Evolutionary conservation across 2,797 vertebrate genomes (phyloP), one percentile per base, ranked within the genome.

Genomic region (Perdix hodgsoniae): DNA sequence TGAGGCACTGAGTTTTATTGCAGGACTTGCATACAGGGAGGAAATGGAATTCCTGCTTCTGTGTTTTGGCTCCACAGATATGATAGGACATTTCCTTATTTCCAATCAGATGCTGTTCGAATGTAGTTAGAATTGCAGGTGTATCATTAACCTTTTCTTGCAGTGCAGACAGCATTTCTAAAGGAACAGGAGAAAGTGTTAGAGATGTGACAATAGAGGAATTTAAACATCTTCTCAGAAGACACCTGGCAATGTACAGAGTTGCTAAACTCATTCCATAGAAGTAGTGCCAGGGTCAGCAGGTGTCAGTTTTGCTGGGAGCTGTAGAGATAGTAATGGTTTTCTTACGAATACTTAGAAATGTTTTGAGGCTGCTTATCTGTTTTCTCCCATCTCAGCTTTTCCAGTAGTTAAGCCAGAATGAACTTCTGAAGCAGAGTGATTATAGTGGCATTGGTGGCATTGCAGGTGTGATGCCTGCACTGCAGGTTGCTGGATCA

Each of bases 251-350:
- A 67, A 47, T 61, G 40, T 64, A 4, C 35, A n/a, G 50, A 71
- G 40, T 23, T 79, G 57, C 47, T 74, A 1, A 72, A 14, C 4
- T 39, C 39, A 63, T n/a, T 40, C 37, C 9, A 6, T 0, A n/a
- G 52, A n/a, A 33, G 11, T 35, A 71, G 21, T 67, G 52, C 56
- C 59, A 60, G 31, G 31, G 33, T 64, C 42, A 79, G 44, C 44
- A 35, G 3, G 0, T 0, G 44, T 63, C 56, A 0, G 1, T 60
- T 65, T 56, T 61, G 7, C 60, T 88, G 67, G 50, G 63, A 75
- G 17, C 83, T 93, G 56, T 69, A 73, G 35, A 11, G 37, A 10
- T 0, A 31, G 18, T 3, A 29, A 7, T 64, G 63, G 9, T 57
- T 91, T 78, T 49, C 57, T 39, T 1, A 42, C 37, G 67, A 59